Evolutionary conservation across 1,140 invertebrate species (phyloP).

Genomic region (Plectrocnemia conspersa): DNA sequence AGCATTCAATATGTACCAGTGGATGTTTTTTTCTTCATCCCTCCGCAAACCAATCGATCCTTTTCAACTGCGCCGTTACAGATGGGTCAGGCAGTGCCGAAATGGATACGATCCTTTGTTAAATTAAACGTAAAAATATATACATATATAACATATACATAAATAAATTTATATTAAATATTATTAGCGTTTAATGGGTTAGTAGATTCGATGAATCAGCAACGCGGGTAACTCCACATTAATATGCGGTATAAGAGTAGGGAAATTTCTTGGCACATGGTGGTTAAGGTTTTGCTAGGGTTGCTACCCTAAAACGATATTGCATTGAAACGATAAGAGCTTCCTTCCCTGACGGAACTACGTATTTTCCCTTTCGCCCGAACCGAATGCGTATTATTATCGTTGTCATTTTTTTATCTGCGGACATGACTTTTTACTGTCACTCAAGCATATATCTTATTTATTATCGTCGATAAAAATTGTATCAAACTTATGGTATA

Average conservation of each 20-base stretch:
- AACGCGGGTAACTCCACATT: no score
- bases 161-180: no score
- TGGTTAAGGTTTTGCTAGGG: not conserved
- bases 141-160: no score
- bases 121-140: no score
- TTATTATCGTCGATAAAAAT: not conserved
- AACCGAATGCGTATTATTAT: slow-evolving; percentile 33
- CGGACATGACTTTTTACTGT: slow-evolving; percentile 24
- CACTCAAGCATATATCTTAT: not conserved
- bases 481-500: no score
- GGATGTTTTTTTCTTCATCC: slow-evolving; percentile 16
- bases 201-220: no score
- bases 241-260: slow-evolving; percentile 1
- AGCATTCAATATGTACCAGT: slow-evolving; percentile 33
- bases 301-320: slow-evolving; percentile 27
- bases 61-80: slow-evolving; percentile 15
- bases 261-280: slow-evolving; percentile 1
- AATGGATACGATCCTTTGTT: slow-evolving; percentile 22
- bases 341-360: slow-evolving; percentile 29
- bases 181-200: no score
- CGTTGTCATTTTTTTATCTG: slow-evolving; percentile 35
- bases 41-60: slow-evolving; percentile 17
- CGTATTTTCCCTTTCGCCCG: slow-evolving; percentile 30
- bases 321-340: slow-evolving; percentile 31
- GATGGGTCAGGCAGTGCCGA: slow-evolving; percentile 21